Base-by-base conservation (phyloP, 2,797 vertebrate species). In the Thalassophryne amazonica region DNA sequence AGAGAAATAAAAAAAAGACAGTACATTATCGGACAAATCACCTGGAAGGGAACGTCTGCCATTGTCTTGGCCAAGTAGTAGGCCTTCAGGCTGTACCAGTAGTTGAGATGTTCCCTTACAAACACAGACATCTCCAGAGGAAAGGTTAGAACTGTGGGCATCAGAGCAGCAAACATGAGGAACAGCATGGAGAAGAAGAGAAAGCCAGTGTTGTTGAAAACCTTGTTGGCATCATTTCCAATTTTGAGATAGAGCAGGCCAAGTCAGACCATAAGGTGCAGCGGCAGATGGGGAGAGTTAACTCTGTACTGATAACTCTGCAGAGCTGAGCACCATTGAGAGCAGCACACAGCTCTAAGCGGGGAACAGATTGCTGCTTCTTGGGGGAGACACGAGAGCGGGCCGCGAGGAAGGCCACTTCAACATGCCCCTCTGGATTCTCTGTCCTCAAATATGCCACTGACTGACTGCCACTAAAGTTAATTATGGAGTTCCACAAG, bases 161-260 rank as follows among this genome's bases (percentile, higher is more conserved):
- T 98, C 51, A 99, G 91, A 1, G 96, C 97, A 0, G 95, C 96
- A 1, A 98, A 99, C 96, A 98, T 99, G 66, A 99, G 93, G 87
- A 99, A 99, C 20, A 99, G 91, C 95, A 98, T 98, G 81, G 97
- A 98, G 90, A 98, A 98, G 91, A 98, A 99, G 73, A 99, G 95
- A 80, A 97, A 98, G 63, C 95, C 95, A 0, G 95, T 98, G 90
- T 99, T 99, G 92, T 98, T 99, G 90, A 98, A 98, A 73, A 98
- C 97, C 71, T 97, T 98, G 90, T 92, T 95, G 45, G 97, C 97
- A 0, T 99, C 97, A 0, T 99, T 92, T 22, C 97, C 97, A 0
- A 98, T 99, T 69, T 96, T 94, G 65, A 98, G 91, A 86, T 98
- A 99, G 53, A 99, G 94, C 56, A 99, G 86, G 36, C 97, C 97